phyloP scores from a whole-genome alignment of 2,888 invertebrate genomes.

The Coleophora deauratella region DNA sequence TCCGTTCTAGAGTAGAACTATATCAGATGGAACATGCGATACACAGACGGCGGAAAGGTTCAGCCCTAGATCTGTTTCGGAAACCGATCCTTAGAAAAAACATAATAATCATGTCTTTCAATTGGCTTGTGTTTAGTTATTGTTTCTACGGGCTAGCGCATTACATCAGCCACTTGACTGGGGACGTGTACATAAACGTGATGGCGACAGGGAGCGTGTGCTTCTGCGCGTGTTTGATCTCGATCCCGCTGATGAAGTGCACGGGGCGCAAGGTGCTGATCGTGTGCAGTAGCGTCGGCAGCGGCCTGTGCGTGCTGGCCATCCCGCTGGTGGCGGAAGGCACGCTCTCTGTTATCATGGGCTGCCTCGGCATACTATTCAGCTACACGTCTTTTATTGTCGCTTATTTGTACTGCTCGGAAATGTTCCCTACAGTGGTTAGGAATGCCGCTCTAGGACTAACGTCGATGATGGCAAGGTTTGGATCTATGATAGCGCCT shows the following conservation, averaged over 20 bases:
- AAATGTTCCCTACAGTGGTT: constrained; percentile 90
- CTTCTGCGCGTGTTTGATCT: constrained; percentile 70
- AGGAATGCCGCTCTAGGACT: constrained; percentile 89
- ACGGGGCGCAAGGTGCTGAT: constrained; percentile 78
- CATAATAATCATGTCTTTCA: constrained; percentile 80
- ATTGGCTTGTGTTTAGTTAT: constrained; percentile 86
- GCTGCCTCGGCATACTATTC: constrained; percentile 83
- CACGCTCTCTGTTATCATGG: constrained; percentile 68
- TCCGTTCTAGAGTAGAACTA: constrained; percentile 46
- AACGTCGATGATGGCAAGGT: constrained; percentile 86
- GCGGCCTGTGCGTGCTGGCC: constrained; percentile 74
- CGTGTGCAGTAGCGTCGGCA: constrained; percentile 70
- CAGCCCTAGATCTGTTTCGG: constrained; percentile 76
- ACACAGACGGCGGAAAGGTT: constrained; percentile 42
- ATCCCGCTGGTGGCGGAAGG: constrained; percentile 73
- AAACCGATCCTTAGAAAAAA: constrained; percentile 79
- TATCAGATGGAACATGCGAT: constrained; percentile 32
- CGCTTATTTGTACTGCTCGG: constrained; percentile 87
- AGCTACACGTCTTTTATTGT: constrained; percentile 86
- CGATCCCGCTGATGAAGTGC: constrained; percentile 76
- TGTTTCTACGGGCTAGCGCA: constrained; percentile 84
- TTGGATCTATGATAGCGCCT: constrained; percentile 89
- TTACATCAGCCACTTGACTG: constrained; percentile 83
- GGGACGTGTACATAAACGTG: constrained; percentile 86
- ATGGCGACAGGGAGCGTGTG: constrained; percentile 79